Evolutionary conservation across 2,113 vertebrate genomes (phyloP).

Genomic region (Tetrao urogallus): DNA sequence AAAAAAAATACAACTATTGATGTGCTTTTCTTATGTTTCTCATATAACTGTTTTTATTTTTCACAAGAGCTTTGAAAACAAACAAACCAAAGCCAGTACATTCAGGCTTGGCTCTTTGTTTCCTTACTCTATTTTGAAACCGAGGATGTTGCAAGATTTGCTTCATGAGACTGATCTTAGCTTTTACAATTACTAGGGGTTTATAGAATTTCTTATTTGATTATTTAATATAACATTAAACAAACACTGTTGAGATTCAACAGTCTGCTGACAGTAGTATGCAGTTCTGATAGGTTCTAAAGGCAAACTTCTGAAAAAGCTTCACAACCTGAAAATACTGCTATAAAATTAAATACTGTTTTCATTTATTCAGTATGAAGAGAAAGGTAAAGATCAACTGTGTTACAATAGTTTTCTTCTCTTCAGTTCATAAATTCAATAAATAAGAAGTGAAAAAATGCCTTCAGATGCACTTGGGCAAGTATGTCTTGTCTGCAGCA

Average conservation of each 20-base stretch:
- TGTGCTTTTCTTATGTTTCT: background rate
- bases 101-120: background rate
- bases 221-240: background rate
- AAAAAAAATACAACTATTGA: background rate
- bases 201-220: background rate
- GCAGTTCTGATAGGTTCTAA: background rate
- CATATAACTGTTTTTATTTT: background rate
- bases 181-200: background rate
- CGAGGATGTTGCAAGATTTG: background rate
- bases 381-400: background rate
- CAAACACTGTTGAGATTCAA: background rate
- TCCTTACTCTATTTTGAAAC: too few relatives aligned
- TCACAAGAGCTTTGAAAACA: background rate
- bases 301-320: background rate
- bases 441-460: background rate
- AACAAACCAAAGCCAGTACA: background rate
- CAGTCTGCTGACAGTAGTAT: background rate
- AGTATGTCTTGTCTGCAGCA: background rate
- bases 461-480: background rate
- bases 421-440: background rate
- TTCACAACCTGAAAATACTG: background rate
- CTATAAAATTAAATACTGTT: background rate
- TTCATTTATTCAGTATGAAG: background rate
- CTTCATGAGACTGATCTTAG: background rate
- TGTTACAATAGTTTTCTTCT: background rate